Evolutionary conservation across 2,113 vertebrate genomes (phyloP).

Genomic region (Dipodomys merriami): DNA sequence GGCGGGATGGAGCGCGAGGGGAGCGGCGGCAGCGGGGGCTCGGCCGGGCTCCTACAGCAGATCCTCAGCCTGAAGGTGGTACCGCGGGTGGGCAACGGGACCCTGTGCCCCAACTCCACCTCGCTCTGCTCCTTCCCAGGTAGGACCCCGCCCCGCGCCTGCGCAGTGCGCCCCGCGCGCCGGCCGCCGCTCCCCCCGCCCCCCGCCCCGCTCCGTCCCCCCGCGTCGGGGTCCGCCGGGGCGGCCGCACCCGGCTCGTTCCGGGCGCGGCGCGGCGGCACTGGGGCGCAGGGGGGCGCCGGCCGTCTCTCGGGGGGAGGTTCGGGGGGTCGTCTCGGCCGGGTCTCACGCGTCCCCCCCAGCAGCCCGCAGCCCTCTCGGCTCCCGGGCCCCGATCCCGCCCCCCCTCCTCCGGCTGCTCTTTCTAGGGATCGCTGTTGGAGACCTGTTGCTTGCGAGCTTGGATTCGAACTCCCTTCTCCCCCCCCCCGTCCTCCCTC

Average conservation of each 20-base stretch:
- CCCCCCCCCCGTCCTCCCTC: too few species aligned
- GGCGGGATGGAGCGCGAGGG: conserved; percentile 81
- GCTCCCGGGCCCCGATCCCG: neutral
- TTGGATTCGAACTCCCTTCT: neutral
- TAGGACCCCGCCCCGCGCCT: conserved; percentile 72
- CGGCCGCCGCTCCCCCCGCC: neutral
- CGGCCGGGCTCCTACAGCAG: conserved; percentile 86
- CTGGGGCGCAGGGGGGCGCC: neutral
- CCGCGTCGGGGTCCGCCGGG: too few species aligned
- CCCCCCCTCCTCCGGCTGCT: neutral
- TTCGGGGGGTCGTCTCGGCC: neutral
- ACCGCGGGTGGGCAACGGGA: conserved; percentile 86
- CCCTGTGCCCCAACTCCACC: conserved; percentile 81
- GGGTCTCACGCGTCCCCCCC: too few species aligned
- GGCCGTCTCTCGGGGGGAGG: neutral
- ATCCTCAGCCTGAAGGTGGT: conserved; percentile 88
- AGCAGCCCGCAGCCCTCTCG: neutral
- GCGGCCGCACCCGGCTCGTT: neutral
- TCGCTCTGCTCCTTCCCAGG: conserved; percentile 87
- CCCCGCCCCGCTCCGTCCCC: neutral
- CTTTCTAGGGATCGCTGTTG: conserved; percentile 35
- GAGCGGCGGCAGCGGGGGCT: conserved; percentile 69
- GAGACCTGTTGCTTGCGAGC: conserved; percentile 49
- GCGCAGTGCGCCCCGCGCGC: conserved; percentile 28
- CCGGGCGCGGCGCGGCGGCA: neutral